Conservation (phyloP, 2,797 vertebrate genomes). For the Carduelis carduelis region DNA sequence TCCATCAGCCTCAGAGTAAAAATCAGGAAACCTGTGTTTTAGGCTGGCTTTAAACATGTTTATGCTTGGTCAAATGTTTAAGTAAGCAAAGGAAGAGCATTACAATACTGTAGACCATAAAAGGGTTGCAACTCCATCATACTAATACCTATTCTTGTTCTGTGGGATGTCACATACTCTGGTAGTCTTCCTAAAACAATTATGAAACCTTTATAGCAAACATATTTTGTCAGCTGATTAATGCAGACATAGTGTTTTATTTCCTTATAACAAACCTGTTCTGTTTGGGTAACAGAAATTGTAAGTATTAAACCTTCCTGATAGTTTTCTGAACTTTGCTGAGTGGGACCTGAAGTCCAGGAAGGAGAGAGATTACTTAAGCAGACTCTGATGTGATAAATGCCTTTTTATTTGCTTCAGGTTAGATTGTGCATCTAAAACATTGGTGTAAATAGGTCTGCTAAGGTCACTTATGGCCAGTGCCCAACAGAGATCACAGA, state of each 20-base stretch:
- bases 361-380: background rate
- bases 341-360: background rate
- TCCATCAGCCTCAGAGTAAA: background rate
- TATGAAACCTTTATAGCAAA: background rate
- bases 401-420: slow-evolving; percentile 39
- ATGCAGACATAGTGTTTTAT: background rate
- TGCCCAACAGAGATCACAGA: background rate
- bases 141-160: background rate
- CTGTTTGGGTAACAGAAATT: background rate
- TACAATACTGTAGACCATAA: background rate
- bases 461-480: slow-evolving; percentile 33
- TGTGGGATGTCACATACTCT: background rate
- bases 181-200: background rate
- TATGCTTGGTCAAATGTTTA: background rate
- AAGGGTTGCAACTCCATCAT: background rate
- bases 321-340: slow-evolving; percentile 21
- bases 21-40: background rate
- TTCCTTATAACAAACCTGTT: background rate
- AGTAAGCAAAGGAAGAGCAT: background rate
- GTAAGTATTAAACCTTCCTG: background rate
- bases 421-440: slow-evolving; percentile 54
- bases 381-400: slow-evolving; percentile 14
- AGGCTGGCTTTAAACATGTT: background rate
- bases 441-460: slow-evolving; percentile 22
- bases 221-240: background rate